Conservation (phyloP, 2,888 invertebrate species). For the Resseliella maxima region DNA sequence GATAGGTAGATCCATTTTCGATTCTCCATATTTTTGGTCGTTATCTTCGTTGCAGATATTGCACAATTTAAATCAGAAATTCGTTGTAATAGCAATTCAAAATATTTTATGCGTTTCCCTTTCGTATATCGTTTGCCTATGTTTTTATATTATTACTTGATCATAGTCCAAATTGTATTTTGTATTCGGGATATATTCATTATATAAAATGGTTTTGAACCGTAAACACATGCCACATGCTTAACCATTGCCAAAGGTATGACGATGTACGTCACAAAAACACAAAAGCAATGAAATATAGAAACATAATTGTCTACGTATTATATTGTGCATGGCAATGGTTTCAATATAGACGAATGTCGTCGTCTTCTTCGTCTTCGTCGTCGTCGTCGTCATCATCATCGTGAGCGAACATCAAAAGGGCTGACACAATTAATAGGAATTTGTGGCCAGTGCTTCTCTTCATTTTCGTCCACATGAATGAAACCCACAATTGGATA, state of each 20-base stretch:
- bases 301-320: no score
- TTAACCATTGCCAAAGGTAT: conserved; percentile 17
- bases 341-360: not conserved
- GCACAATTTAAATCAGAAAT: conserved; percentile 42
- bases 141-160: conserved; percentile 26
- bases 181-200: not conserved
- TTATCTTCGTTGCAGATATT: not conserved
- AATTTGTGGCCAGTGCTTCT: conserved; percentile 14
- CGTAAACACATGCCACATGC: conserved; percentile 5
- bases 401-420: conserved; percentile 28
- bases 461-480: conserved; percentile 20
- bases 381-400: not conserved
- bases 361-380: not conserved
- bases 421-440: conserved; percentile 53
- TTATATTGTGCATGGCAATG: no score
- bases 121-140: not conserved
- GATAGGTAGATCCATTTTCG: not conserved
- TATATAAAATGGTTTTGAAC: conserved; percentile 31
- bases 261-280: not conserved
- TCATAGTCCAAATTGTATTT: conserved; percentile 33
- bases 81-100: not conserved
- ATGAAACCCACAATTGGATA: conserved; percentile 46
- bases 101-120: conserved; percentile 1
- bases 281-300: no score
- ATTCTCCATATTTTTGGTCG: not conserved